phyloP scores from a whole-genome alignment of 2,797 vertebrate species.

The Amazona finschi region DNA sequence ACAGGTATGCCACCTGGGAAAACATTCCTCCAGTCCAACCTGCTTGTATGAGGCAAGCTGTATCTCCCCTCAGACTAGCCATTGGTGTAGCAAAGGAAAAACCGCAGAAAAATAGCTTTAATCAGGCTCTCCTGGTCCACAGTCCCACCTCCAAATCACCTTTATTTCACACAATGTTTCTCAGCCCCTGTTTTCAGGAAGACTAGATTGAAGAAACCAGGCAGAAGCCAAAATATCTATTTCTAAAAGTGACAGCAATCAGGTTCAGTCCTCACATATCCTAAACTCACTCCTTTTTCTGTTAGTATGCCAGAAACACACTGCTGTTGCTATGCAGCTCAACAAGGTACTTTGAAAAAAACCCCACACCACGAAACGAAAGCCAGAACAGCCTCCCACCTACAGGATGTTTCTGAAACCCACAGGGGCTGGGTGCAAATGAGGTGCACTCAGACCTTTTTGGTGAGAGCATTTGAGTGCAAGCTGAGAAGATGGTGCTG shows the following conservation, averaged over 20 bases:
- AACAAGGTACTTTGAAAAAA: neutral
- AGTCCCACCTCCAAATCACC: neutral
- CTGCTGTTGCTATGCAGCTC: conserved; percentile 47
- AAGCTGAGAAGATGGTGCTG: neutral
- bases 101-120: neutral
- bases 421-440: neutral
- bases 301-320: neutral
- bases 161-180: neutral
- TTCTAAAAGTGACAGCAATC: neutral
- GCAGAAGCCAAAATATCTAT: neutral
- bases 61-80: neutral
- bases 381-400: neutral
- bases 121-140: neutral
- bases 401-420: neutral
- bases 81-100: neutral
- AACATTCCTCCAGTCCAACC: neutral
- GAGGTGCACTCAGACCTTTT: neutral
- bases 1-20: neutral
- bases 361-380: neutral
- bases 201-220: neutral
- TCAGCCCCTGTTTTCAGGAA: neutral
- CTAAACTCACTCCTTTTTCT: neutral
- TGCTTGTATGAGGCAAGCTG: neutral
- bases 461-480: neutral
- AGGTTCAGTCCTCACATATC: neutral